A percentile compares a stretch with the other conserved stretches of the same genome.
phyloP scores from a whole-genome alignment of 2,888 invertebrate species.

The Acleris holmiana region DNA sequence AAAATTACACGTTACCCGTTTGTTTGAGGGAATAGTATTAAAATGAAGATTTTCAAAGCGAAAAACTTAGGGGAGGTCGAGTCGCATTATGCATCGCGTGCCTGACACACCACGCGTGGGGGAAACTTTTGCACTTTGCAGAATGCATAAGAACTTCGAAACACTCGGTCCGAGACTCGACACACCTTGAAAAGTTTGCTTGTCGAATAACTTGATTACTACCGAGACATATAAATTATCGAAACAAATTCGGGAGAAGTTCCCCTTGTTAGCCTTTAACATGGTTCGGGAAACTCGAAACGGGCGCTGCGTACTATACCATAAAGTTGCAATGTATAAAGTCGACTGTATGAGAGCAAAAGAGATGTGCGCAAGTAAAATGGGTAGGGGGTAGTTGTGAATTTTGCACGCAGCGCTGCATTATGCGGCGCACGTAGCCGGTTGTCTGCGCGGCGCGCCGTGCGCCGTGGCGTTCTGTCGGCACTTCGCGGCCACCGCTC shows the following conservation, averaged over 20 bases:
- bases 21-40: constrained; percentile 66
- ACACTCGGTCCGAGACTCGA: constrained; percentile 57
- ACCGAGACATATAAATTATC: background rate
- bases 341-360: constrained; percentile 70
- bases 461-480: constrained; percentile 60
- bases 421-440: constrained; percentile 81
- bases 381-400: constrained; percentile 78
- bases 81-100: constrained; percentile 66
- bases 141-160: constrained; percentile 73
- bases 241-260: background rate
- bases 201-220: constrained; percentile 20
- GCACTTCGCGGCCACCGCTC: constrained; percentile 50
- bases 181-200: constrained; percentile 52
- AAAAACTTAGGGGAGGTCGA: constrained; percentile 62
- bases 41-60: constrained; percentile 68
- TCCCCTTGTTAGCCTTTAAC: too few species aligned
- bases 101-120: constrained; percentile 61
- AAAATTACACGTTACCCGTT: constrained; percentile 55
- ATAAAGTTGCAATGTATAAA: constrained; percentile 17
- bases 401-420: constrained; percentile 78
- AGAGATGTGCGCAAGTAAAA: constrained; percentile 79
- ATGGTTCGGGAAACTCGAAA: background rate
- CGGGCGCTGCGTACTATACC: background rate
- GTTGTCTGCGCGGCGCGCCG: constrained; percentile 70
- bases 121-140: constrained; percentile 75